phyloP scores from a whole-genome alignment of 2,113 vertebrate genomes.

The Diadophis punctatus region DNA sequence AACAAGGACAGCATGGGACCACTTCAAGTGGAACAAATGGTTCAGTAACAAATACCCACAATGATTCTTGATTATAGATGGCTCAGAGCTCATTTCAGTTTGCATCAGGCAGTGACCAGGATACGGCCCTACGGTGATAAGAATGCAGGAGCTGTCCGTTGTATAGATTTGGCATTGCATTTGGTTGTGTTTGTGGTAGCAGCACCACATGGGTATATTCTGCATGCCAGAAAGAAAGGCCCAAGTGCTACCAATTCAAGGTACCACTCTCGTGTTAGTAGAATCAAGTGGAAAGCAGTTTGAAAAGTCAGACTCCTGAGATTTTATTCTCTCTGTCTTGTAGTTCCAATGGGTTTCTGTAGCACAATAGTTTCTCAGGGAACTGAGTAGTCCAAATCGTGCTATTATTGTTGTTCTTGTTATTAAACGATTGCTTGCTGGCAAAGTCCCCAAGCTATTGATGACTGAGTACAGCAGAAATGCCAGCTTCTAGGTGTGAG shows the following conservation, averaged over 20 bases:
- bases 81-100: conserved; percentile 42
- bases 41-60: neutral
- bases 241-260: conserved; percentile 1
- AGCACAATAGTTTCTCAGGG: conserved; percentile 18
- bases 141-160: conserved; percentile 20
- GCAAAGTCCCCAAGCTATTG: neutral
- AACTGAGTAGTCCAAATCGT: neutral
- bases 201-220: conserved; percentile 15
- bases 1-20: conserved; percentile 49
- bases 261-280: neutral
- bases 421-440: conserved; percentile 2
- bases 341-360: neutral
- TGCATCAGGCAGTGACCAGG: neutral
- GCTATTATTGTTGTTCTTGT: neutral
- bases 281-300: conserved; percentile 7
- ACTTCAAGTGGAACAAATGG: conserved; percentile 45
- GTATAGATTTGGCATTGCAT: conserved; percentile 28
- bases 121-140: conserved; percentile 1
- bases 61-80: conserved; percentile 39
- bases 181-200: conserved; percentile 18
- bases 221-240: neutral
- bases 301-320: conserved; percentile 32
- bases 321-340: neutral
- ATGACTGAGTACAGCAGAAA: neutral
- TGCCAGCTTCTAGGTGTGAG: neutral